Percentiles rank a stretch among this genome's conserved stretches.
phyloP scores from a whole-genome alignment of 2,113 vertebrate genomes.

The Megaceryle torquata region DNA sequence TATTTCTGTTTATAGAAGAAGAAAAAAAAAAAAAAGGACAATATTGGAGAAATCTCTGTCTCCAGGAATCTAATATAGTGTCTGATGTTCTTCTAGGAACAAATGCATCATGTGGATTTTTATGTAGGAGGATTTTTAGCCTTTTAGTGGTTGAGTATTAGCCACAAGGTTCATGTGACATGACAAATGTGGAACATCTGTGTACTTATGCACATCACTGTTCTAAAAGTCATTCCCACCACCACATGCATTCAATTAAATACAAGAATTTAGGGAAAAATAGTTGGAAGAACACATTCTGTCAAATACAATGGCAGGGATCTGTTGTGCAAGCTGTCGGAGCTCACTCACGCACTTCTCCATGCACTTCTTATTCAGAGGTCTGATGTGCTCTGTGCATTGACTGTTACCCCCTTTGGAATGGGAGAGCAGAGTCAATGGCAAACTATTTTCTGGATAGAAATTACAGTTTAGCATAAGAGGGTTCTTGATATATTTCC shows the following conservation, averaged over 20 bases:
- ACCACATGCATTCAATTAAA: constrained; percentile 55
- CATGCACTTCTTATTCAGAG: not conserved
- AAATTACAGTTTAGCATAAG: not conserved
- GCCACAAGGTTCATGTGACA: constrained; percentile 41
- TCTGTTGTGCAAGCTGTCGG: not conserved
- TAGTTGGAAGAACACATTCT: constrained; percentile 15
- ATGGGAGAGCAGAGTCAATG: not conserved
- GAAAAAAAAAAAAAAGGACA: too few species aligned
- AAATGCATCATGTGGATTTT: constrained; percentile 44
- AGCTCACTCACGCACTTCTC: not conserved
- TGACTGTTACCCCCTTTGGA: not conserved
- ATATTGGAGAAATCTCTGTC: not conserved
- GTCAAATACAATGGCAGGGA: not conserved
- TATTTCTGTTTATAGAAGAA: not conserved
- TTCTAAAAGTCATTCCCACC: constrained; percentile 27
- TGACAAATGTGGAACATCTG: constrained; percentile 63
- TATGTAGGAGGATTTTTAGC: constrained; percentile 36
- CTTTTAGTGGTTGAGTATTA: constrained; percentile 21
- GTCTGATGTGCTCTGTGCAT: not conserved
- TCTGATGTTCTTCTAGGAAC: constrained; percentile 46
- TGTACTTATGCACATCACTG: constrained; percentile 28
- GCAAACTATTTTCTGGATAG: not conserved
- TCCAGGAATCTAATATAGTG: not conserved
- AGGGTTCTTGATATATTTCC: not conserved
- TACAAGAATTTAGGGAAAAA: constrained; percentile 30